phyloP scores from a whole-genome alignment of 2,888 invertebrate genomes.

The Dasysyrphus albostriatus region DNA sequence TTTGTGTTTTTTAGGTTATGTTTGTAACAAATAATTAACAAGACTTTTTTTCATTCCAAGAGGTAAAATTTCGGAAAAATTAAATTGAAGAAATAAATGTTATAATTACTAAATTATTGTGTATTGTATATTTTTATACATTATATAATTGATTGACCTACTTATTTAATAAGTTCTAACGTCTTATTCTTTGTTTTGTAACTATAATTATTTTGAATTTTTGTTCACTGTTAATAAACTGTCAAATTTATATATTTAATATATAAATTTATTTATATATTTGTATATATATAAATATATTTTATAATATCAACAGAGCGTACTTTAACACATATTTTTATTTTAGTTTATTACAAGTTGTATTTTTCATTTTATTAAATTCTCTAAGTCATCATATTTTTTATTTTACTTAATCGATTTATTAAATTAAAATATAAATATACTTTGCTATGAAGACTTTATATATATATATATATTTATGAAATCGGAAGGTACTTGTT shows the following conservation, averaged over 20 bases:
- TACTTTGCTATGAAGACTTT: constrained; percentile 13
- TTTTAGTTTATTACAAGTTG: constrained; percentile 57
- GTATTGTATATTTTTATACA: constrained; percentile 25
- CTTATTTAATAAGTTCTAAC: constrained; percentile 57
- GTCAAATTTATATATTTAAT: constrained; percentile 53
- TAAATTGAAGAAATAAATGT: constrained; percentile 29
- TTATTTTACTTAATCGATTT: constrained; percentile 20
- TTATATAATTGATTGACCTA: constrained; percentile 66
- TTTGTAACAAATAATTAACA: constrained; percentile 53
- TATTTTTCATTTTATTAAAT: constrained; percentile 39
- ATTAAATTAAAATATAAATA: constrained; percentile 48
- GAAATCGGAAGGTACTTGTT: constrained; percentile 73
- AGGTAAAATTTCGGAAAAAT: constrained; percentile 43
- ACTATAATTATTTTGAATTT: constrained; percentile 38
- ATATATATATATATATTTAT: constrained; percentile 24
- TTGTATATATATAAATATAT: constrained; percentile 37
- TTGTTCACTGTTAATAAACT: constrained; percentile 40
- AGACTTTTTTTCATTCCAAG: constrained; percentile 49
- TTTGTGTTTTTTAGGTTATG: not conserved
- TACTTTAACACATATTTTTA: constrained; percentile 41
- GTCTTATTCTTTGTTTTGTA: constrained; percentile 41
- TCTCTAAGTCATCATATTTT: constrained; percentile 27
- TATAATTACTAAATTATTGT: constrained; percentile 17
- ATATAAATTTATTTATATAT: constrained; percentile 50
- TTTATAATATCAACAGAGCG: constrained; percentile 59